Evolutionary conservation across 2,888 invertebrate genomes (phyloP).

Genomic region (Steinernema scapterisci): DNA sequence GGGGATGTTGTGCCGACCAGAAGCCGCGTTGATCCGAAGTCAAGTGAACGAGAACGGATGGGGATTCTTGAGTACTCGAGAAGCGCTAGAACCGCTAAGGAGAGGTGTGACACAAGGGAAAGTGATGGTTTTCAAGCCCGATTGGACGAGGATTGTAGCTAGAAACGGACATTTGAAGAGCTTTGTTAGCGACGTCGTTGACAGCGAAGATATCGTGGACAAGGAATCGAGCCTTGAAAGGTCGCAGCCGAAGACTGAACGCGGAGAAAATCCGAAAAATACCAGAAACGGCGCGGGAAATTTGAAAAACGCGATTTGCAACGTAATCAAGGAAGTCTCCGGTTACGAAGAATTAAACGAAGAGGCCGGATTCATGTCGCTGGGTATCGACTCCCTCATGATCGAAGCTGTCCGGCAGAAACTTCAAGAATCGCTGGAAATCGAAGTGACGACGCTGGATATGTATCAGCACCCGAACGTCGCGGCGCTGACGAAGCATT

Average conservation of each 20-base stretch:
- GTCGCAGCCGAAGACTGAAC: background rate
- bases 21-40: constrained; percentile 40
- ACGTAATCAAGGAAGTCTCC: constrained; percentile 47
- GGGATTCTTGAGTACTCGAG: constrained; percentile 44
- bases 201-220: background rate
- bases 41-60: constrained; percentile 54
- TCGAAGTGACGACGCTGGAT: constrained; percentile 63
- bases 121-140: constrained; percentile 48
- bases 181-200: constrained; percentile 43
- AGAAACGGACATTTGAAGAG: constrained; percentile 46
- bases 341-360: constrained; percentile 46
- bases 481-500: constrained; percentile 37
- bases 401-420: constrained; percentile 55
- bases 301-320: constrained; percentile 35
- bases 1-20: constrained; percentile 53
- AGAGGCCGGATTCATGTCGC: constrained; percentile 56
- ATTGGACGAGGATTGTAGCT: constrained; percentile 44
- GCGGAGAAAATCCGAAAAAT: background rate
- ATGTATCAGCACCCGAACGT: constrained; percentile 54
- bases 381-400: constrained; percentile 63
- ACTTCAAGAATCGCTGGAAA: constrained; percentile 35
- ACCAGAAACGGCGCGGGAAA: too few relatives aligned
- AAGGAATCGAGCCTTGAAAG: too few relatives aligned
- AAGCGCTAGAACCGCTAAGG: constrained; percentile 40
- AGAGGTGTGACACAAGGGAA: background rate